These are phyloP conservation scores for Sternarchorhynchus goeldii DNA, from an alignment of 2,797 vertebrate species.

Conservation along the genomic window DNA sequence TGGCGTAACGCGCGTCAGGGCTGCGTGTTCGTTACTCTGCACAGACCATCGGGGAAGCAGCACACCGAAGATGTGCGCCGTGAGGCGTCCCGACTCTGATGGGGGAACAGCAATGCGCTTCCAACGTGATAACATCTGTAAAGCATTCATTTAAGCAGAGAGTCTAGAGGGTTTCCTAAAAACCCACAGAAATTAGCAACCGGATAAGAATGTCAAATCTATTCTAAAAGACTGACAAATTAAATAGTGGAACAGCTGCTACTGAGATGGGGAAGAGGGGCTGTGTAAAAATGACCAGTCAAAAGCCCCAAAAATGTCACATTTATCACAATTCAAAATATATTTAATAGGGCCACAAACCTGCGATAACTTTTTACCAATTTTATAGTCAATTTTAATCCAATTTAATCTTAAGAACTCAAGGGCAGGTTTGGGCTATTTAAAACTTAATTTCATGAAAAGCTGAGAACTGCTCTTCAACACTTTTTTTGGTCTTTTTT, in stretches of 20 bases:
- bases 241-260: not conserved
- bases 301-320: slow-evolving; percentile 48
- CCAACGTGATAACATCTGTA: not conserved
- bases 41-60: slow-evolving; percentile 12
- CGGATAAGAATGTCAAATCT: slow-evolving; percentile 18
- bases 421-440: slow-evolving; percentile 69
- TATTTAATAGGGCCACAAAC: slow-evolving; percentile 62
- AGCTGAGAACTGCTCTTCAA: slow-evolving; percentile 37
- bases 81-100: slow-evolving; percentile 35
- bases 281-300: slow-evolving; percentile 23
- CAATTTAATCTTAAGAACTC: slow-evolving; percentile 39
- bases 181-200: not conserved
- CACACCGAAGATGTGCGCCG: not conserved
- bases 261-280: not conserved
- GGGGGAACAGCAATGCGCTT: not conserved
- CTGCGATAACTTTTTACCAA: slow-evolving; percentile 53
- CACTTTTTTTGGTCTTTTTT: slow-evolving; percentile 44
- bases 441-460: slow-evolving; percentile 61
- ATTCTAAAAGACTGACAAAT: slow-evolving; percentile 43
- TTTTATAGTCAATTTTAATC: slow-evolving; percentile 11
- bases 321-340: slow-evolving; percentile 49
- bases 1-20: slow-evolving; percentile 23
- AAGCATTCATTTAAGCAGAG: slow-evolving; percentile 6
- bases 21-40: not conserved
- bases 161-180: not conserved